Conservation (phyloP, 35 echinoderm and acorn worm species). For the Lytechinus pictus region DNA sequence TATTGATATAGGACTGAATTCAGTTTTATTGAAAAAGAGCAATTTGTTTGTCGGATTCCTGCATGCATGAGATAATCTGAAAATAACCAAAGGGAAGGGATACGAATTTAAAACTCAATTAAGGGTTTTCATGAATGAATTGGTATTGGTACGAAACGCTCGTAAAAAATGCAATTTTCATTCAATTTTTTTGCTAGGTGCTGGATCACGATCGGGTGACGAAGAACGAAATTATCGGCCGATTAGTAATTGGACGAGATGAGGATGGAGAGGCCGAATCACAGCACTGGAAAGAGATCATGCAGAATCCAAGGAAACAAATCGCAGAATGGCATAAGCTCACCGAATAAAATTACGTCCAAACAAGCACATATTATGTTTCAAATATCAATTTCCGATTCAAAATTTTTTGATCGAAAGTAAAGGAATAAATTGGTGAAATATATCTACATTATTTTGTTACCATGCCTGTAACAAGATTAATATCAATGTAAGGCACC, state of each 20-base stretch:
- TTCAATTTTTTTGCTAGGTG: slow-evolving; percentile 46
- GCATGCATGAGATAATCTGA: too few species aligned
- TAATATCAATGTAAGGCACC: too few species aligned
- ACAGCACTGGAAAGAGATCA: slow-evolving; percentile 93
- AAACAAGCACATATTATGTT: too few species aligned
- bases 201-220: slow-evolving; percentile 97
- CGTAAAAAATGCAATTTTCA: not conserved
- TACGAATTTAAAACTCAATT: too few species aligned
- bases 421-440: not conserved
- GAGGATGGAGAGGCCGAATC: slow-evolving; percentile 62
- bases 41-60: too few species aligned
- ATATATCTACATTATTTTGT: not conserved
- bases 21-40: too few species aligned
- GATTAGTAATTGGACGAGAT: slow-evolving; percentile 71
- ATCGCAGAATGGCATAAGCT: slow-evolving; percentile 98
- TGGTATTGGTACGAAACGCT: not conserved
- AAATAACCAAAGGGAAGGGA: too few species aligned
- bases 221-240: slow-evolving; percentile 98
- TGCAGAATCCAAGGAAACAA: slow-evolving; percentile 92
- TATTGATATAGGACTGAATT: too few species aligned
- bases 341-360: slow-evolving; percentile 59
- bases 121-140: too few species aligned
- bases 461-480: not conserved
- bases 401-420: too few species aligned
- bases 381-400: too few species aligned